Conservation (phyloP, 2,888 invertebrate genomes). For the Achlya flavicornis region DNA sequence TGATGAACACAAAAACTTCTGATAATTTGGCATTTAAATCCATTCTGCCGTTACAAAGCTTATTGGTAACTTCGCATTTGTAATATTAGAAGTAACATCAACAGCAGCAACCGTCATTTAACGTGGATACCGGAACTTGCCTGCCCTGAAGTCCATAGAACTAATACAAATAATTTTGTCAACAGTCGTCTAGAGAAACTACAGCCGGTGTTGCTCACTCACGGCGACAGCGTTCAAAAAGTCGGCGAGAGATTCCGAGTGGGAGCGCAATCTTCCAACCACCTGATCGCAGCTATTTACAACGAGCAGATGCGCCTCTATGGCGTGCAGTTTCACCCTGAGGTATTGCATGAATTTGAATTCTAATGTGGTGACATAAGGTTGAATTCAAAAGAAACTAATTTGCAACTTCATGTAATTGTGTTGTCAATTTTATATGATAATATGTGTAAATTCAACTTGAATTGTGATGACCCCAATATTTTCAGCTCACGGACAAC, state of each 20-base stretch:
- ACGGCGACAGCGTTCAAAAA: constrained; percentile 97
- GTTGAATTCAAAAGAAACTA: neutral
- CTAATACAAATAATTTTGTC: neutral
- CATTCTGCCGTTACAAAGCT: no score
- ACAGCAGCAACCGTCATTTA: no score
- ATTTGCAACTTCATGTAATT: neutral
- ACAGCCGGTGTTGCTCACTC: constrained; percentile 96
- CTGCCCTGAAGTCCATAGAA: no score
- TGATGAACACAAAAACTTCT: no score
- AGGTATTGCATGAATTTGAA: constrained; percentile 79
- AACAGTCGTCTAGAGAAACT: constrained; percentile 92
- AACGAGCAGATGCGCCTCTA: constrained; percentile 95
- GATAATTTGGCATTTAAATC: no score
- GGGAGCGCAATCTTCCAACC: constrained; percentile 91
- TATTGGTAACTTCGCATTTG: no score
- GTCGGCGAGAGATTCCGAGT: constrained; percentile 95
- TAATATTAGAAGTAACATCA: no score
- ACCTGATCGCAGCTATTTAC: constrained; percentile 94
- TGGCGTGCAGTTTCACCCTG: constrained; percentile 99
- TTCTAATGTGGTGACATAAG: neutral
- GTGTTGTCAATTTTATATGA: neutral
- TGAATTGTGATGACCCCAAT: neutral
- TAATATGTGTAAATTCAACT: neutral
- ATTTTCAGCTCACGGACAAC: neutral
- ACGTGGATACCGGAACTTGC: no score